phyloP scores from a whole-genome alignment of 2,797 vertebrate species.

The Amblyraja radiata region DNA sequence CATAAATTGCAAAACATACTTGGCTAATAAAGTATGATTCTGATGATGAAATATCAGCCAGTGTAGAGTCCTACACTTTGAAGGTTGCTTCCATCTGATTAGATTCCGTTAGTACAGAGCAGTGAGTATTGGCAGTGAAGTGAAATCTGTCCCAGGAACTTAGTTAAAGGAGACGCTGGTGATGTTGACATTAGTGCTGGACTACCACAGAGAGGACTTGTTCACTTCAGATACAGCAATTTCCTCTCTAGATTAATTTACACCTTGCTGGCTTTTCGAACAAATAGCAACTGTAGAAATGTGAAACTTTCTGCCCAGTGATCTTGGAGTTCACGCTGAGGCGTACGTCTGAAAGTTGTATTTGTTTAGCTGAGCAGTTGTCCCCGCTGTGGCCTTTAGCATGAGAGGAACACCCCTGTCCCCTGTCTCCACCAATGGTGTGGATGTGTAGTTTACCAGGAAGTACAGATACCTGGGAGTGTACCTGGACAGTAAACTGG shows the following conservation, averaged over 20 bases:
- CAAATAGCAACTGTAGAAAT: background rate
- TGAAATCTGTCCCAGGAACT: background rate
- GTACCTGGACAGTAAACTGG: too few relatives aligned
- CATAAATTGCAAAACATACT: too few relatives aligned
- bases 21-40: too few relatives aligned
- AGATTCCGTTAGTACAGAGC: background rate
- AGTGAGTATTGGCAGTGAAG: background rate
- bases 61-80: too few relatives aligned
- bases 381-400: too few relatives aligned
- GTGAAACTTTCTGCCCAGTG: background rate
- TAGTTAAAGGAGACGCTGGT: background rate
- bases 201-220: slow-evolving; percentile 41
- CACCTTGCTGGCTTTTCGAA: background rate
- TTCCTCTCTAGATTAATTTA: slow-evolving; percentile 36
- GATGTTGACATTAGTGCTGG: slow-evolving; percentile 29
- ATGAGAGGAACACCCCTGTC: too few relatives aligned
- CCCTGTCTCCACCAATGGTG: too few relatives aligned
- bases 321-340: background rate
- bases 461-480: too few relatives aligned
- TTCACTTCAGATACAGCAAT: slow-evolving; percentile 47
- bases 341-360: background rate
- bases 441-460: too few relatives aligned
- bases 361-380: background rate
- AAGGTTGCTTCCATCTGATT: background rate
- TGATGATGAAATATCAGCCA: too few relatives aligned